Evolutionary conservation across 2,113 vertebrate genomes (phyloP).

Genomic region (Menura novaehollandiae): DNA sequence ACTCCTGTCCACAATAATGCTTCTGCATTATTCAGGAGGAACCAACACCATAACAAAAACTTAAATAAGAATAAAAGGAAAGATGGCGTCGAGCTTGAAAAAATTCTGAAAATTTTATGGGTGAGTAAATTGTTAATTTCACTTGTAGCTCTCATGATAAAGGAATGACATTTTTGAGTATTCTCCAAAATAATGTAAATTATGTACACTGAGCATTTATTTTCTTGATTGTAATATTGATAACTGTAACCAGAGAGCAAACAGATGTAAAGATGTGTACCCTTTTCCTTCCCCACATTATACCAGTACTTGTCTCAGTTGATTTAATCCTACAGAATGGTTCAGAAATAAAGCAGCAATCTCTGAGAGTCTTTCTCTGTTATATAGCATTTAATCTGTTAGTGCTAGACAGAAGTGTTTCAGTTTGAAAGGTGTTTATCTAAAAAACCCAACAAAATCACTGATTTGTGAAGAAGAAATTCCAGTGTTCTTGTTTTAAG

Average conservation of each 20-base stretch:
- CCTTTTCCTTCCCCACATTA: neutral
- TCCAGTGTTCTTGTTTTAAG: neutral
- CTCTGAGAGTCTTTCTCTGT: neutral
- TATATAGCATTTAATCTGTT: neutral
- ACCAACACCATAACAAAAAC: neutral
- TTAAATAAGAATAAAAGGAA: neutral
- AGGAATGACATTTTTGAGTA: neutral
- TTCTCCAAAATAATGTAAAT: neutral
- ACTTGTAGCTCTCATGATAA: neutral
- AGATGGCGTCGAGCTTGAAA: neutral
- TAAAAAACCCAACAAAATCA: neutral
- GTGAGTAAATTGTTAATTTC: neutral
- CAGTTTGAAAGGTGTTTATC: slow-evolving; percentile 29
- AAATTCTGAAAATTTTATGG: neutral
- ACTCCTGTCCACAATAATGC: neutral
- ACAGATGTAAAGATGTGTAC: neutral
- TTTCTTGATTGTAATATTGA: neutral
- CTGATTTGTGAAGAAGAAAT: neutral
- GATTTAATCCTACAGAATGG: neutral
- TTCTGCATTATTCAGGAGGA: neutral
- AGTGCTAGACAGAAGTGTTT: neutral
- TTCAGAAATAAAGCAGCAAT: neutral
- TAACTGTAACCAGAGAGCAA: neutral
- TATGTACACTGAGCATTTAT: neutral
- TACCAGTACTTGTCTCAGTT: neutral